Base-by-base conservation (phyloP, 2,888 invertebrate genomes). In the Agriopis marginaria region DNA sequence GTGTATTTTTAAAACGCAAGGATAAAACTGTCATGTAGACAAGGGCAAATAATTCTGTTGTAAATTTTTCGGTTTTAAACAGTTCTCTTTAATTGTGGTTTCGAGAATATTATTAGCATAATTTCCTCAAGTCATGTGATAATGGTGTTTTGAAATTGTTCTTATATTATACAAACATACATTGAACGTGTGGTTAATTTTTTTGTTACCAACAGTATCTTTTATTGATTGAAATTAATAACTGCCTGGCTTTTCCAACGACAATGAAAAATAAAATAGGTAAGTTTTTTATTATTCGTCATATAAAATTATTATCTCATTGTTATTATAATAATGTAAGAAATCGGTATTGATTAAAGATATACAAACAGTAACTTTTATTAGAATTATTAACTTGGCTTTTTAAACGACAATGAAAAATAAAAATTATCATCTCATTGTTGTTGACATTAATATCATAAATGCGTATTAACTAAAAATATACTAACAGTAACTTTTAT, bases 241-340 rank as follows among this genome's bases (percentile, higher is more conserved):
- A 11, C 23, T 11, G 23, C 11, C 14, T 63, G 59, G 51, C 45
- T 56, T 59, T 44, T 51, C 12, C 5, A 40, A 14, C 45, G 40
- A 65, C 45, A 59, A 64, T 67, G 66, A 67, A 67, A 67, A 61
- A 55, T 56, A 50, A 62, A 56, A 51, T 62, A 1, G 54, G 66
- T 67, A 14, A 67, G 66, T 62, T 17, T 51, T 50, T 23, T 23
- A 12, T 47, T 12, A 47, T 9, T 23, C 10, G 9, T 42, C 9
- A 51, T 23, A 10, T 10, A 3, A 10, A 17, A 10, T 12, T 47
- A n/a, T n/a, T 12, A 47, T 9, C 6, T 7, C 6, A 9, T 42
- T 42, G 7, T 42, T 42, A 9, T 42, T 8, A 9, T 3, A 32
- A 1, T 3, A 32, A 32, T 32, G 17, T n/a, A n/a, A n/a, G n/a